Conservation (phyloP, 2,888 invertebrate species). For the Hyles lineata region DNA sequence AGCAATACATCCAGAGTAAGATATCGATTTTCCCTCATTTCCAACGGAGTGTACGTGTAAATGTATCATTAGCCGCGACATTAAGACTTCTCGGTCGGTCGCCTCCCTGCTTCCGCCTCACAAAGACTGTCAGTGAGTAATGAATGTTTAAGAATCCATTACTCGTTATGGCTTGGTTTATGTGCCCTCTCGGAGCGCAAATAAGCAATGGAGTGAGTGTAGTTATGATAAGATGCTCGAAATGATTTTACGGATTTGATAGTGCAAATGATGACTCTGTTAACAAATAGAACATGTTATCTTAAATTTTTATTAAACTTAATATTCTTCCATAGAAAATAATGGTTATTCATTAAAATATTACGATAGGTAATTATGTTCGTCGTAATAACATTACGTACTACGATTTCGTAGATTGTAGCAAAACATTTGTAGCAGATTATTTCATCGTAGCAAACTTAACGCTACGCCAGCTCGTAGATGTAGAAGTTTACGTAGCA, state of each 20-base stretch:
- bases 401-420: neutral
- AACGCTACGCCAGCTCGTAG: neutral
- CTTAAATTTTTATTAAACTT: no score
- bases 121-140: constrained; percentile 52
- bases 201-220: neutral
- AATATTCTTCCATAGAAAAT: no score
- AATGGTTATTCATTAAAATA: no score
- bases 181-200: constrained; percentile 24
- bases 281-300: no score
- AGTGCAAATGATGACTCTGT: no score
- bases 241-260: neutral
- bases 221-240: neutral
- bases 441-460: neutral
- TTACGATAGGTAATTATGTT: no score
- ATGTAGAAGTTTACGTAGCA: neutral
- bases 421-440: neutral
- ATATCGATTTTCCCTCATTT: neutral
- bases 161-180: constrained; percentile 42
- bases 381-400: no score
- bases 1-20: neutral
- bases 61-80: constrained; percentile 50
- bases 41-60: neutral
- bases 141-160: constrained; percentile 55
- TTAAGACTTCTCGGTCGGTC: constrained; percentile 49
- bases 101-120: constrained; percentile 48